These are phyloP conservation scores for Sceloporus tristichus DNA, from an alignment of 2,113 vertebrate genomes.

Conservation along the genomic window DNA sequence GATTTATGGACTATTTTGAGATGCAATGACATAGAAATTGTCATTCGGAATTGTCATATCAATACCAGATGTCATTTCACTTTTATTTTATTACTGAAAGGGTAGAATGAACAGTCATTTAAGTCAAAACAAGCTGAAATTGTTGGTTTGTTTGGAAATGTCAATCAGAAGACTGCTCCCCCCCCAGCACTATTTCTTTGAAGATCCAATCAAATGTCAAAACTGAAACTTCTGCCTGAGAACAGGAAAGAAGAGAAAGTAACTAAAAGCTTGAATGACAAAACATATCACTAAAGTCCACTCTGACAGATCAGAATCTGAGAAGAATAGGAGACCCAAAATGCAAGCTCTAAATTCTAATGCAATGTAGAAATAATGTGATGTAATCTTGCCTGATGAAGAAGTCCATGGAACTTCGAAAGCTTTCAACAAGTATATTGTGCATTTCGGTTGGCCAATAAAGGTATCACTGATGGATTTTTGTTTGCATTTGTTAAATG, in stretches of 20 bases:
- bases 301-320: background rate
- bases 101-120: conserved; percentile 23
- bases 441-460: no score
- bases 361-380: no score
- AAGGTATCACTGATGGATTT: no score
- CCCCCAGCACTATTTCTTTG: conserved; percentile 10
- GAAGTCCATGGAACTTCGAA: no score
- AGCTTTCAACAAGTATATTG: no score
- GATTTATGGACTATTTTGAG: conserved; percentile 37
- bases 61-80: conserved; percentile 41
- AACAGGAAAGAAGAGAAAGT: background rate
- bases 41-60: conserved; percentile 23
- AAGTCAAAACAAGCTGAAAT: conserved; percentile 35
- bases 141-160: conserved; percentile 31
- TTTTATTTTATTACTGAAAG: conserved; percentile 34
- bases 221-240: conserved; percentile 17
- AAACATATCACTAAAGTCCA: background rate
- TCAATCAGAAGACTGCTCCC: background rate
- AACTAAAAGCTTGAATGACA: background rate
- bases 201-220: conserved; percentile 5
- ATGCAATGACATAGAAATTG: conserved; percentile 24
- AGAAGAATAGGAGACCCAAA: no score
- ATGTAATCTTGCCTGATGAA: no score
- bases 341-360: no score
- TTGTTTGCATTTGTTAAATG: no score